Evolutionary conservation across 2,888 invertebrate genomes (phyloP).

Genomic region (Drosophila falleni): DNA sequence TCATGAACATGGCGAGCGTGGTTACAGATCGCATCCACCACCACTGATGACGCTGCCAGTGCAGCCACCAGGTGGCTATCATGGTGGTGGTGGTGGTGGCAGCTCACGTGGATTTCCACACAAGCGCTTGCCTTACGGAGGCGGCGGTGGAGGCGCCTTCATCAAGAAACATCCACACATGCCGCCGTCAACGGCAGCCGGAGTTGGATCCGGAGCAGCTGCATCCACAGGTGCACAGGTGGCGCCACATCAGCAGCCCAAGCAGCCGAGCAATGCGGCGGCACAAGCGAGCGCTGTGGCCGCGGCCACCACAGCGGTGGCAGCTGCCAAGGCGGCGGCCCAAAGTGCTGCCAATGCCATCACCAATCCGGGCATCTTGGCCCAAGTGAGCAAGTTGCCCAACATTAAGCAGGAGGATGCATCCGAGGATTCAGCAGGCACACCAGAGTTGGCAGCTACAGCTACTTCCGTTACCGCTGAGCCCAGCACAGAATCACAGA

Average conservation of each 20-base stretch:
- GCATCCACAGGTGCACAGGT: neutral
- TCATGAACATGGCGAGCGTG: constrained; percentile 75
- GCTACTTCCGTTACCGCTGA: constrained; percentile 19
- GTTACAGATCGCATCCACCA: constrained; percentile 82
- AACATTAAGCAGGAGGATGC: constrained; percentile 65
- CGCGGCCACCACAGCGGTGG: constrained; percentile 83
- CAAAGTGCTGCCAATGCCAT: constrained; percentile 81
- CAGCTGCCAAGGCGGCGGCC: constrained; percentile 83
- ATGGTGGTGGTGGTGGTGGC: constrained; percentile 55
- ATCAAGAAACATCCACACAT: constrained; percentile 77
- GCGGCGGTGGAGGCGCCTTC: constrained; percentile 64
- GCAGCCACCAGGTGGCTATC: constrained; percentile 76
- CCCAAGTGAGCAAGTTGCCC: constrained; percentile 61
- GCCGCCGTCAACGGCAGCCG: constrained; percentile 13
- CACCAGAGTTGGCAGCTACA: constrained; percentile 41
- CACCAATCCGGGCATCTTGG: constrained; percentile 81
- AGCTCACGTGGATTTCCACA: constrained; percentile 80
- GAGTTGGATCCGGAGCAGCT: neutral
- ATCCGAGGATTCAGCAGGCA: constrained; percentile 59
- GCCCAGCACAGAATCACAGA: constrained; percentile 12
- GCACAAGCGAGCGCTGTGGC: constrained; percentile 83
- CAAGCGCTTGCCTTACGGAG: constrained; percentile 84
- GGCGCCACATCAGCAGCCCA: constrained; percentile 18
- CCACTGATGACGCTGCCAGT: constrained; percentile 83
- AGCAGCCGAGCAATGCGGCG: constrained; percentile 70